Evolutionary conservation across 2,888 invertebrate species (phyloP), one percentile per base, ranked within the genome.

Genomic region (Saturnia pavonia): DNA sequence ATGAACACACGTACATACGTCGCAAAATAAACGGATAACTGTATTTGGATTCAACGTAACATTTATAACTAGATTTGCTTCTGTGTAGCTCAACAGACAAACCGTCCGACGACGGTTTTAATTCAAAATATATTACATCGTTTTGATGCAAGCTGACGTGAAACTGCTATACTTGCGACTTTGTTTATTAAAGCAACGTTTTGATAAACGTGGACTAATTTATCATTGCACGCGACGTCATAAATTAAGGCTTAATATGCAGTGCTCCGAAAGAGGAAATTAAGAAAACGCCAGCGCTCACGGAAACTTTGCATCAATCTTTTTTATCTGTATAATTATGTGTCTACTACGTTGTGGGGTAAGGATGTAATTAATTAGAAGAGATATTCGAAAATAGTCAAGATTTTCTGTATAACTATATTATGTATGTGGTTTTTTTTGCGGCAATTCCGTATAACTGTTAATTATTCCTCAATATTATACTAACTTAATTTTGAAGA

Each of bases 1-100:
- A 88, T n/a, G n/a, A n/a, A n/a, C 85, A 34, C 85, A 86, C 87
- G 85, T n/a, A 84, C 87, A 87, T 79, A 87, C 84, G 85, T 83
- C 85, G 85, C 80, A 82, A 85, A 89, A 91, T 90, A 91, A 91
- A 90, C 85, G 87, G 86, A 87, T 88, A 88, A 86, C 88, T 78
- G 78, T 82, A 84, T 87, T 85, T 84, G 87, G 85, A 82, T 81
- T 82, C 85, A 78, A 77, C 78, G 83, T 82, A 87, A 88, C 89
- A 86, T 86, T 87, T 88, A 84, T 91, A 92, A 92, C 88, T 91
- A 83, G 87, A 91, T 92, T 92, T 91, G 87, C 85, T 85, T 90
- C 88, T 90, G 89, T 88, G 86, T 85, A 88, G 86, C 88, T 85
- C 84, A 82, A 80, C 87, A 88, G 88, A 90, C 88, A 88, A 78